Evolutionary conservation across 1,140 invertebrate genomes (phyloP).

Genomic region (Pseudomyrmex concolor): DNA sequence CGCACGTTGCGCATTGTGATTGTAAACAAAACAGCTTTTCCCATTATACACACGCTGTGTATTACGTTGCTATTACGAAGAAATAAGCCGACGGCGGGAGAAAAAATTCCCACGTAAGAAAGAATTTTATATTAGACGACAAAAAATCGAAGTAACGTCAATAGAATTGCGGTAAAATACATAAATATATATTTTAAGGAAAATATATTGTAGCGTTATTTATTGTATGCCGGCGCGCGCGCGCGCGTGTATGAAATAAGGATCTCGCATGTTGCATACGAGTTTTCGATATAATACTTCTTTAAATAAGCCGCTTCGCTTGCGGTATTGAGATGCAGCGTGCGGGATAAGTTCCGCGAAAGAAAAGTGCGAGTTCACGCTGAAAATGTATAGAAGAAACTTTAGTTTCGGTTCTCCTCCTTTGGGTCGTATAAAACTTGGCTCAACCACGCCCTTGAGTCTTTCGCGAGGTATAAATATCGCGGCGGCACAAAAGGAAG

Average conservation of each 20-base stretch:
- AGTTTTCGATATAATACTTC: conserved; percentile 25
- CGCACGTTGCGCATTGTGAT: conserved; percentile 45
- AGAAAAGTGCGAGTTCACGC: conserved; percentile 56
- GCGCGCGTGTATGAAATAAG: not conserved
- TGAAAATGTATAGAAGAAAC: conserved; percentile 74
- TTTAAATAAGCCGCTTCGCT: conserved; percentile 50
- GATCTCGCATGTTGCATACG: not conserved
- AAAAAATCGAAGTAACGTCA: not conserved
- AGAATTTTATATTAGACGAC: not conserved
- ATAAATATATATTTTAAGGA: not conserved
- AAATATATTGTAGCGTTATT: not conserved
- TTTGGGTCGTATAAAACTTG: conserved; percentile 73
- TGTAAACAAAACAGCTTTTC: conserved; percentile 44
- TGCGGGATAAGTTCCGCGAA: conserved; percentile 54
- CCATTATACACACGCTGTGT: not conserved
- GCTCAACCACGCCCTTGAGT: conserved; percentile 72
- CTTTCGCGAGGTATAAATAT: conserved; percentile 71
- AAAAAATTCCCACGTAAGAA: not conserved
- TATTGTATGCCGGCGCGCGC: too few species aligned
- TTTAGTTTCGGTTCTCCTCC: conserved; percentile 65
- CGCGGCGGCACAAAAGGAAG: conserved; percentile 2
- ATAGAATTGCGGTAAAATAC: not conserved
- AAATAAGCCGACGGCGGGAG: conserved; percentile 10
- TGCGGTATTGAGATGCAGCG: conserved; percentile 59
- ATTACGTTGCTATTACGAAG: conserved; percentile 22